These are phyloP conservation scores for Alosa alosa DNA, from an alignment of 2,113 vertebrate species.

Conservation along the genomic window DNA sequence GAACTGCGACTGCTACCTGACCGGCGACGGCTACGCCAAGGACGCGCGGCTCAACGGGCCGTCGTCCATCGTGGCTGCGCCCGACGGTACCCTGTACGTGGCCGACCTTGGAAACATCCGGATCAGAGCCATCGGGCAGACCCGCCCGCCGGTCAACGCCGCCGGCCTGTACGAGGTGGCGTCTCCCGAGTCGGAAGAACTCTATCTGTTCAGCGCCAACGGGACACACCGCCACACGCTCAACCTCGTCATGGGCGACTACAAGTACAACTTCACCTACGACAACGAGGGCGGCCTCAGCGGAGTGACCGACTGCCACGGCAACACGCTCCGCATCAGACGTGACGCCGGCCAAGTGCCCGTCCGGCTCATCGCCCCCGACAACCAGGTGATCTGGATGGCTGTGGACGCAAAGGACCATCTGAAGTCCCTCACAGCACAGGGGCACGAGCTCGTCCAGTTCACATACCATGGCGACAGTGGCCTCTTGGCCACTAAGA, in stretches of 20 bases:
- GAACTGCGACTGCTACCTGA: conserved; percentile 97
- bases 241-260: conserved; percentile 91
- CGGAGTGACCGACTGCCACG: conserved; percentile 87
- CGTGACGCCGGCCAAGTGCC: conserved; percentile 91
- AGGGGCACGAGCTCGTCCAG: conserved; percentile 88
- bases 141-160: conserved; percentile 79
- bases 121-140: conserved; percentile 86
- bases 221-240: conserved; percentile 94
- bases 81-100: conserved; percentile 89
- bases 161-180: conserved; percentile 88
- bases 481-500: conserved; percentile 93
- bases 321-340: conserved; percentile 89
- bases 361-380: conserved; percentile 90
- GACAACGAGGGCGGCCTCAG: conserved; percentile 92
- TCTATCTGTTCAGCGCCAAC: conserved; percentile 95
- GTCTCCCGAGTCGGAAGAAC: conserved; percentile 89
- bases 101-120: conserved; percentile 95
- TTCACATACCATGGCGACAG: conserved; percentile 96
- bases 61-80: conserved; percentile 89
- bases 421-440: conserved; percentile 90
- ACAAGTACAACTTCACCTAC: conserved; percentile 94
- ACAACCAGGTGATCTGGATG: conserved; percentile 97
- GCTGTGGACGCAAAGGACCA: conserved; percentile 91
- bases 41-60: conserved; percentile 92
- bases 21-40: conserved; percentile 94